Base-by-base conservation (phyloP, 2,113 vertebrate genomes). In the Gambusia affinis region DNA sequence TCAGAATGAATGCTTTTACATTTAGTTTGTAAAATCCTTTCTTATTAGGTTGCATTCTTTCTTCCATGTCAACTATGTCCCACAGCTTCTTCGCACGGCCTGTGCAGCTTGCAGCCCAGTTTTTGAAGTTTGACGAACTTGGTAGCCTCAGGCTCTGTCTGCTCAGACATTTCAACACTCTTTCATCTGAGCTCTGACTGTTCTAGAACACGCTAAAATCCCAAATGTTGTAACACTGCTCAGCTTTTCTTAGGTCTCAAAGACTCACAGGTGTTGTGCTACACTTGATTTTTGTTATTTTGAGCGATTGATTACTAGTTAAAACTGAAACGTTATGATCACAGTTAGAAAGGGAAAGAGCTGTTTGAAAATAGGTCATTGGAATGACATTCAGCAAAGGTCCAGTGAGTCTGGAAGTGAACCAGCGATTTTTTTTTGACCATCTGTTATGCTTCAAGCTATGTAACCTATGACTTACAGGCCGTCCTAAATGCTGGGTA, bases 71-170 rank as follows among this genome's bases (percentile, higher is more conserved):
- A 57, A 24, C 29, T 44, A 44, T 61, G 67, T 54, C 24, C 72
- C 11, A 66, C 82, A 57, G 30, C 7, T 15, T 65, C 33, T 39
- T 35, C 60, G 70, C 66, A 31, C 66, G 42, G 67, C 87, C 73
- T 87, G 39, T 81, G 79, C 29, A 51, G 47, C 47, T 6, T 11
- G 19, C 14, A 0, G 84, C 70, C 75, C 67, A 24, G 51, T 69
- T 39, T 42, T 12, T 19, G 63, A 27, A 54, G 71, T 71, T 81
- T 66, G 71, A 77, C 72, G 82, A 81, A 82, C 57, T 69, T n/a
- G 64, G 67, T 39, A 73, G 76, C 85, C 81, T 10, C 11, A 64
- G 83, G 89, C 85, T 75, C 71, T 72, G 75, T 77, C 72, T 70
- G 66, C 64, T 72, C 72, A 82, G 66, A 60, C 83, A 60, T 80